Evolutionary conservation across 1,140 invertebrate genomes (phyloP).

Genomic region (Drosophila pseudoananassae): DNA sequence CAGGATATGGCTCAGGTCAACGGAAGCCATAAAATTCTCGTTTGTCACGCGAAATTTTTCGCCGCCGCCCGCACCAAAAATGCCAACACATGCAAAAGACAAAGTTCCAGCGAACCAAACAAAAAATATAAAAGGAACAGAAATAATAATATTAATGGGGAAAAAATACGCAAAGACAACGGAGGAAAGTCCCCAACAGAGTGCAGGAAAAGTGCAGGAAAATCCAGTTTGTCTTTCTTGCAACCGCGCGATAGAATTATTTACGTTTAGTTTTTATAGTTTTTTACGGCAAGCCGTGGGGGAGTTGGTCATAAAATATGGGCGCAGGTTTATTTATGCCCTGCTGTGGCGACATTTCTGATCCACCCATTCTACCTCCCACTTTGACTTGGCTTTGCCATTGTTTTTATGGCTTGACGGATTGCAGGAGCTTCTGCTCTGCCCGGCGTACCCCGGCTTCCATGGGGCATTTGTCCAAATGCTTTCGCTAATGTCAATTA

Average conservation of each 20-base stretch:
- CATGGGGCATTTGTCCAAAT: constrained; percentile 56
- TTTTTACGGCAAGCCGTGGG: constrained; percentile 59
- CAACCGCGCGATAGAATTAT: constrained; percentile 70
- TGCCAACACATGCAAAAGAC: constrained; percentile 82
- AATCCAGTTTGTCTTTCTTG: constrained; percentile 54
- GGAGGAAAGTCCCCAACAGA: background rate
- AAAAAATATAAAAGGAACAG: constrained; percentile 35
- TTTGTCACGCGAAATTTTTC: constrained; percentile 83
- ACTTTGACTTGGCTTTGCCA: constrained; percentile 18
- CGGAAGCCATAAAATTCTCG: constrained; percentile 84
- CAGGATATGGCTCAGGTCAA: constrained; percentile 83
- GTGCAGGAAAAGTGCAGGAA: constrained; percentile 15
- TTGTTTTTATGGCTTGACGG: constrained; percentile 79
- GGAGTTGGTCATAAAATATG: constrained; percentile 76
- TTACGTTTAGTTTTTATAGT: constrained; percentile 82
- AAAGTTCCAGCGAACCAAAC: constrained; percentile 61
- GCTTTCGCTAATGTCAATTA: constrained; percentile 75
- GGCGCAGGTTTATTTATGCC: constrained; percentile 80
- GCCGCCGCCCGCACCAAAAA: constrained; percentile 58
- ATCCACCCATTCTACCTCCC: constrained; percentile 11
- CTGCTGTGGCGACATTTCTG: constrained; percentile 63
- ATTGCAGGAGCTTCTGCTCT: constrained; percentile 42
- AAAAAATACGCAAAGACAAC: constrained; percentile 66
- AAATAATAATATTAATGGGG: constrained; percentile 81
- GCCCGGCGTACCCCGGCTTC: background rate